Evolutionary conservation across 2,113 vertebrate species (phyloP).

Genomic region (Chaetops frenatus): DNA sequence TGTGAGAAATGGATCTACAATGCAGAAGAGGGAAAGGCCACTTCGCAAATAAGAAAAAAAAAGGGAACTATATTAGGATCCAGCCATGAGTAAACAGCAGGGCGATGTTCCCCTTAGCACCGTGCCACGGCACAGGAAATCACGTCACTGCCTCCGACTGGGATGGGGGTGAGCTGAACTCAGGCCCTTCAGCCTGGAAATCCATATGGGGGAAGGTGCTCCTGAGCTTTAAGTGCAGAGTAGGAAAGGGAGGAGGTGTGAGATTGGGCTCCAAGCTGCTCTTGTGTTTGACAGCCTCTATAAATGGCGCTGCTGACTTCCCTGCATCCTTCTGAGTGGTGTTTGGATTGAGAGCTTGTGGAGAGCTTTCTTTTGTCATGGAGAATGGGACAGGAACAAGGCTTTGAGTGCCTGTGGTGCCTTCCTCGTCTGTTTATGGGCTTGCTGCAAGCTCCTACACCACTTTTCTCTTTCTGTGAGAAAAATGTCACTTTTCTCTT

Average conservation of each 20-base stretch:
- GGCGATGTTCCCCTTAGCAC: not conserved
- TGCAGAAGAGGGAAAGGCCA: not conserved
- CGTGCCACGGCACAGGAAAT: not conserved
- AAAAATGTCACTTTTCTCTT: not conserved
- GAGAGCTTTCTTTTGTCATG: not conserved
- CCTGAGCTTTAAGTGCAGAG: not conserved
- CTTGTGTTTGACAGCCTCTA: not conserved
- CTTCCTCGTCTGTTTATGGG: not conserved
- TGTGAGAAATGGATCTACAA: not conserved
- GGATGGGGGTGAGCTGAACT: not conserved
- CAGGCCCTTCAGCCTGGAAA: not conserved
- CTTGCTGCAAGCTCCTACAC: not conserved
- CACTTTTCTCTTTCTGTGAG: not conserved
- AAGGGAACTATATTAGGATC: not conserved
- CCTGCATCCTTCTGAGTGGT: not conserved
- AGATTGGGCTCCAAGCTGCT: not conserved
- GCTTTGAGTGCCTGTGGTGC: not conserved
- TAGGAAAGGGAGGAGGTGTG: not conserved
- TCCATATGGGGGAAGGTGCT: not conserved
- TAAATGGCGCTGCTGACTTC: accelerated
- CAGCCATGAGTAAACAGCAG: not conserved
- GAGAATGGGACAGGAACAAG: not conserved
- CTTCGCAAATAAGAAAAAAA: not conserved
- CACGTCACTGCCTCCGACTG: not conserved
- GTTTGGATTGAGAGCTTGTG: not conserved